These are phyloP conservation scores for human DNA, from an alignment of 2,113 vertebrate genomes.

Conservation along the genomic window DNA sequence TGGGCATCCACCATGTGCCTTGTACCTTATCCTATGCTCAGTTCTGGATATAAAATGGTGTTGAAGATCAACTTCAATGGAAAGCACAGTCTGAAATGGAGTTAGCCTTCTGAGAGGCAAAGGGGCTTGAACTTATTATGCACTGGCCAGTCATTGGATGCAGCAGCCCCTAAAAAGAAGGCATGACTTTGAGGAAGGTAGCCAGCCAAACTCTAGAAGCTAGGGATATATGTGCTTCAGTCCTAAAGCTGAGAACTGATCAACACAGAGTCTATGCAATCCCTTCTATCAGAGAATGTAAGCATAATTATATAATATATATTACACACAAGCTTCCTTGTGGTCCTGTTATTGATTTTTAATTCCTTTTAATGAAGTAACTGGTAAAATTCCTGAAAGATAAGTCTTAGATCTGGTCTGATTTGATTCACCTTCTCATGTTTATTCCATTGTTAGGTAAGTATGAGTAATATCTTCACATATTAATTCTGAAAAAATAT, in stretches of 20 bases:
- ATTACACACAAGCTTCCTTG: background rate
- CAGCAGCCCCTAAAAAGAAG: background rate
- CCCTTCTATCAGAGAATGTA: background rate
- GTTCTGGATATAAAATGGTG: background rate
- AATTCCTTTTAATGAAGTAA: background rate
- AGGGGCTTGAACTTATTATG: no score
- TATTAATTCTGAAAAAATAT: background rate
- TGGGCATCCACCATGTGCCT: accelerated
- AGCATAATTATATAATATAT: background rate
- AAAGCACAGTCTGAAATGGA: background rate
- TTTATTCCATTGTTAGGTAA: background rate
- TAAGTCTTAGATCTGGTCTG: background rate
- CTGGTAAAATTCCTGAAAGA: background rate
- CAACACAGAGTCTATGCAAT: background rate
- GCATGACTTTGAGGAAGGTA: background rate
- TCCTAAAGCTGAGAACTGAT: background rate
- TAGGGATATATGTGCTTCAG: background rate
- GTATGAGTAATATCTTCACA: background rate
- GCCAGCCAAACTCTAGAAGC: background rate
- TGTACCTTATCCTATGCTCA: accelerated
- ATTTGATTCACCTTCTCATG: background rate
- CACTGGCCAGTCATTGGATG: background rate
- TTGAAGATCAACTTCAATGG: background rate
- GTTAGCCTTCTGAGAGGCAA: background rate
- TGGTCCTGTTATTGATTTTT: background rate